phyloP scores from a whole-genome alignment of 2,888 invertebrate genomes.

The Hipparchia sbordonii region DNA sequence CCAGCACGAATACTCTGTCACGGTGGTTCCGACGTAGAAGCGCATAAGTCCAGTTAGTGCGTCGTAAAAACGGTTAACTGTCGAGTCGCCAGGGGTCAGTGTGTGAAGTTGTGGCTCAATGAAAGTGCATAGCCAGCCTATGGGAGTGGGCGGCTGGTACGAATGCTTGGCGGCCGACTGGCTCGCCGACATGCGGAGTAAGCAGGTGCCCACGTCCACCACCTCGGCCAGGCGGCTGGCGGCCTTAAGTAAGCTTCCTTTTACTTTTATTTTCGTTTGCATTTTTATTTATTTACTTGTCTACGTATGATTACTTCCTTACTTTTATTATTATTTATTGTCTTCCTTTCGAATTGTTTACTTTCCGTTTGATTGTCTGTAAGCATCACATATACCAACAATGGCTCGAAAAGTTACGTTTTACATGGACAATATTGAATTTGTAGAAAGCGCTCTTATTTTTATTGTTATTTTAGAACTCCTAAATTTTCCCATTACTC shows the following conservation, averaged over 20 bases:
- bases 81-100: conserved; percentile 37
- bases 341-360: conserved; percentile 3
- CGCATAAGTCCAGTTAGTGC: conserved; percentile 1
- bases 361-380: not conserved
- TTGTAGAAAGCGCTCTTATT: not conserved
- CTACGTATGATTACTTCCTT: not conserved
- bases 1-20: not conserved
- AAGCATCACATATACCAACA: not conserved
- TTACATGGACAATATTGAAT: not conserved
- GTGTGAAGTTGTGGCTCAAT: conserved; percentile 70
- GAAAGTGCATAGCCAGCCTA: conserved; percentile 79
- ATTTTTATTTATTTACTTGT: conserved; percentile 48
- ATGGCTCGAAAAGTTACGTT: not conserved
- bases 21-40: not conserved
- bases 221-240: conserved; percentile 81
- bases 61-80: not conserved
- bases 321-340: conserved; percentile 24
- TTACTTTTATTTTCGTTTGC: conserved; percentile 78
- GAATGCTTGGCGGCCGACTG: conserved; percentile 78
- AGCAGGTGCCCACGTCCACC: conserved; percentile 80
- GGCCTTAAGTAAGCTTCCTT: conserved; percentile 80
- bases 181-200: conserved; percentile 81
- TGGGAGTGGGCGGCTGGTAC: conserved; percentile 81
- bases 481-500: not conserved
- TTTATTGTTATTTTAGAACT: not conserved